phyloP scores from a whole-genome alignment of 2,113 vertebrate species.

The Bos taurus region ARS-UCD2.0 NC_037328.1:92971501-92972000 shows the following conservation, averaged over 20 bases:
- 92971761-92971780: background rate
- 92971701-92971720: slow-evolving; percentile 19
- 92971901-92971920: background rate
- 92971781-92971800: background rate
- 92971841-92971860: background rate
- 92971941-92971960: background rate
- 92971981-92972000: background rate
- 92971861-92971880: background rate
- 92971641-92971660: background rate
- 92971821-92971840: background rate
- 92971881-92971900: background rate
- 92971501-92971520: background rate
- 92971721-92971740: background rate
- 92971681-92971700: background rate
- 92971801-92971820: background rate
- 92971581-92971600: background rate
- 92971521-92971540: background rate
- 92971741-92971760: background rate
- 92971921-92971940: background rate
- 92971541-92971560: background rate
- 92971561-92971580: background rate
- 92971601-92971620: background rate
- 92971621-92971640: background rate
- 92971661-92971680: background rate
- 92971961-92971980: background rate